Base-by-base conservation (phyloP, 2,888 invertebrate genomes). In the Bimastos eiseni region DNA sequence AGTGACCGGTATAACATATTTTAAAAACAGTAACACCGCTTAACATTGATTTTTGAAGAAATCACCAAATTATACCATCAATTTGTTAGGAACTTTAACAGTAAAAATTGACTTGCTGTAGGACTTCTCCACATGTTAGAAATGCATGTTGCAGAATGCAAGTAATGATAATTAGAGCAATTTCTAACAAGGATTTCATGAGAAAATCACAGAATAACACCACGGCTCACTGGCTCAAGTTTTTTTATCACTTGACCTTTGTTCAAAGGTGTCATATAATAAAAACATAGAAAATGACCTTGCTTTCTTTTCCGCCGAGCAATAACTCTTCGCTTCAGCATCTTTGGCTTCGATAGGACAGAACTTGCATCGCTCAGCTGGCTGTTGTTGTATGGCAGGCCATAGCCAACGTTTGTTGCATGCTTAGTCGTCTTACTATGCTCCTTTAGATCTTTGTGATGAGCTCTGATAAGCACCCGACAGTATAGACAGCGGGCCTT, bases 361-460 rank as follows among this genome's bases (percentile, higher is more conserved):
- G 86, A 2, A 24, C 21, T 86, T 86, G 86, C 19, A 86, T 37
- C 86, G 86, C 36, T 34, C 24, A 37, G 36, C 24, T 36, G 86
- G 86, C 86, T 34, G 36, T 37, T 86, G 17, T 36, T 86, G 37
- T 86, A 86, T 8, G 86, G 86, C 19, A 86, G 36, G 86, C 86
- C 86, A 86, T 36, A 86, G 36, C 36, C 37, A 37, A 86, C 37
- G 24, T 86, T 86, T 36, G 37, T 86, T 36, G 86, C 36, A 37
- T 86, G 86, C 86, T 86, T 86, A 24, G 86, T 86, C 86, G 86
- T 86, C 37, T 37, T 86, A 86, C 86, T 86, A 33, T 86, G 86
- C 37, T 86, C 86, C 86, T 86, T 86, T 24, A 86, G 36, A 30
- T 86, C 86, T 86, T 37, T 34, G 86, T 86, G 86, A 36, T 86